A percentile compares a stretch with the other conserved stretches of the same genome.
phyloP scores from a whole-genome alignment of 2,888 invertebrate species.

The Conomelus anceps region DNA sequence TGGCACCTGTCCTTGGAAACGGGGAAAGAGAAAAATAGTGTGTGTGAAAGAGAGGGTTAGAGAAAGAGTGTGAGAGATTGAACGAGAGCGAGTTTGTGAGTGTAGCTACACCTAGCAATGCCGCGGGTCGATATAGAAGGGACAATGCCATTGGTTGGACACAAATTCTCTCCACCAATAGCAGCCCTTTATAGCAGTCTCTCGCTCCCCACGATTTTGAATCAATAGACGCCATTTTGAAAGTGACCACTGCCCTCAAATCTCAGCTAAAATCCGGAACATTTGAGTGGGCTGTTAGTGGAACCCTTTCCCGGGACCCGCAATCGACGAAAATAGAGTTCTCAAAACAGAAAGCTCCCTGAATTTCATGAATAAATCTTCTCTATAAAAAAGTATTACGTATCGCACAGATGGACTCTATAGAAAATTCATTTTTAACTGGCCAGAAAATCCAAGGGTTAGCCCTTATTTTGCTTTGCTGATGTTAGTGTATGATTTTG shows the following conservation, averaged over 20 bases:
- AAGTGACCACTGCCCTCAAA: neutral
- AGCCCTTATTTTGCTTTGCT: too few species aligned
- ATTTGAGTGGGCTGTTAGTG: too few species aligned
- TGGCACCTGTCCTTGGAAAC: neutral
- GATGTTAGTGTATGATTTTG: too few species aligned
- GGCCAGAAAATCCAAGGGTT: too few species aligned
- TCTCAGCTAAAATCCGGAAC: neutral
- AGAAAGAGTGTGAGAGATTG: neutral
- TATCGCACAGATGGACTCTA: too few species aligned
- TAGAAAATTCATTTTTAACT: too few species aligned
- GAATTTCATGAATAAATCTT: neutral
- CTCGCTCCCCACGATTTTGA: neutral
- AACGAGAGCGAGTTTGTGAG: neutral
- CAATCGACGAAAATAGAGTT: neutral
- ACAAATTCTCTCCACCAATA: neutral
- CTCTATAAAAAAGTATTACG: too few species aligned
- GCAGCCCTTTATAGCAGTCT: neutral
- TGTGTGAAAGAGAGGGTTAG: neutral
- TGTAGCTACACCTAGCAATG: neutral
- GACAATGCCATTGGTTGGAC: neutral
- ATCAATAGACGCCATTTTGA: neutral
- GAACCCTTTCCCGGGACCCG: neutral
- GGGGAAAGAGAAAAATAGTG: neutral
- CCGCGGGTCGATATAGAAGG: neutral
- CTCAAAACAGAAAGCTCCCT: neutral